Percentiles rank a stretch among this genome's conserved stretches.
Evolutionary conservation across 2,113 vertebrate genomes (phyloP).

Genomic region (Empidonax traillii): DNA sequence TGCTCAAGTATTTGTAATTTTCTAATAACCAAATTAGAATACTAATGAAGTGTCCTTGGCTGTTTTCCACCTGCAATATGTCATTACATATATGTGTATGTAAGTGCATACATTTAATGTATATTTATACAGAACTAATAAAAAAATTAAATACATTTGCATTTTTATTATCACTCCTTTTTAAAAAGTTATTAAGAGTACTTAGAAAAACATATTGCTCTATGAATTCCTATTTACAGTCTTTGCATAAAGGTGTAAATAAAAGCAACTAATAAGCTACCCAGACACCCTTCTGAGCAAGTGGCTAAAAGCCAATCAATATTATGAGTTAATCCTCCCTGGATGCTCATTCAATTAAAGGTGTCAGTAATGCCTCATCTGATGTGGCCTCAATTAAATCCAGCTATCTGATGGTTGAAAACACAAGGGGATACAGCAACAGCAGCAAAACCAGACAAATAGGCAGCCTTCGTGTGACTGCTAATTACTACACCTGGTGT

Average conservation of each 20-base stretch:
- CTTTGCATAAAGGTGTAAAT: conserved; percentile 87
- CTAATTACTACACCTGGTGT: conserved; percentile 89
- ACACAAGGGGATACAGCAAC: conserved; percentile 82
- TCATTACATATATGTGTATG: conserved; percentile 64
- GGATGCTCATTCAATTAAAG: conserved; percentile 90
- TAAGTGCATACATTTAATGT: conserved; percentile 69
- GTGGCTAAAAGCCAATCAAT: conserved; percentile 92
- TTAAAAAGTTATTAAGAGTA: conserved; percentile 86
- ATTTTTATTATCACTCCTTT: conserved; percentile 85
- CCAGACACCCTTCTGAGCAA: conserved; percentile 86
- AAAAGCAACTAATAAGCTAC: conserved; percentile 87
- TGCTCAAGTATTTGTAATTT: conserved; percentile 36
- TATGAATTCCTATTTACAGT: conserved; percentile 81
- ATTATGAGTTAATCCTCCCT: conserved; percentile 86
- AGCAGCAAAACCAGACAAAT: conserved; percentile 82
- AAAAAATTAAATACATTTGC: conserved; percentile 82
- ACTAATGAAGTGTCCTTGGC: conserved; percentile 63
- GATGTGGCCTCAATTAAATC: conserved; percentile 90
- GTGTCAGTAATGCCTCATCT: conserved; percentile 90
- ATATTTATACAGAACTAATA: conserved; percentile 77
- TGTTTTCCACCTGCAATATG: conserved; percentile 60
- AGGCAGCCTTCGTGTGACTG: conserved; percentile 80
- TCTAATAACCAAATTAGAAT: conserved; percentile 70
- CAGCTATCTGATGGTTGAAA: conserved; percentile 85
- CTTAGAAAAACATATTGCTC: conserved; percentile 84